Percentiles rank a stretch among this genome's conserved stretches.
phyloP scores from a whole-genome alignment of 2,888 invertebrate species.

The Melitaea athalia region DNA sequence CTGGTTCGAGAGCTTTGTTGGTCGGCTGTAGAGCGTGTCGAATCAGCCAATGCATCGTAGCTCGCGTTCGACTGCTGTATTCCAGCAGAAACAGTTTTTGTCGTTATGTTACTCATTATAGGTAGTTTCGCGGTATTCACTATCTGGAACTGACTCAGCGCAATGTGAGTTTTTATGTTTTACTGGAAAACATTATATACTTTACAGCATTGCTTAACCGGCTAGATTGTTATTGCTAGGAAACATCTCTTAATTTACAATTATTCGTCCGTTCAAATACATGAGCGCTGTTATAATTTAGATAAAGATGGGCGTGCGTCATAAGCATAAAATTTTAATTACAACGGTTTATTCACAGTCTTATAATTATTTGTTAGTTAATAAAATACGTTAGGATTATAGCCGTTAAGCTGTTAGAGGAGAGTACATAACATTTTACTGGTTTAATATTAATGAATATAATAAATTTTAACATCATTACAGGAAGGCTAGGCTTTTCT shows the following conservation, averaged over 20 bases:
- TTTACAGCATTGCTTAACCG: not conserved
- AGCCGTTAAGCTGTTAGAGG: not conserved
- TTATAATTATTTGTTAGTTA: not conserved
- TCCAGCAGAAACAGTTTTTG: slow-evolving; percentile 29
- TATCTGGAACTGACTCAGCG: slow-evolving; percentile 27
- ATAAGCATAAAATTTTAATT: not conserved
- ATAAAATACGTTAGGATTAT: not conserved
- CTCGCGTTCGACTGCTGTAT: slow-evolving; percentile 23
- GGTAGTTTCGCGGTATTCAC: slow-evolving; percentile 39
- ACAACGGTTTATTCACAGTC: not conserved
- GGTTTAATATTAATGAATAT: no score
- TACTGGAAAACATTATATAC: slow-evolving; percentile 1
- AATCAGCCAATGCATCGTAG: slow-evolving; percentile 32
- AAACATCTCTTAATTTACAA: not conserved
- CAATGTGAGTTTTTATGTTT: slow-evolving; percentile 24
- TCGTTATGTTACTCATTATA: slow-evolving; percentile 38
- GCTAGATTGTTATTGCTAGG: not conserved
- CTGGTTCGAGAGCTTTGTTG: slow-evolving; percentile 23
- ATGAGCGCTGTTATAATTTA: no score
- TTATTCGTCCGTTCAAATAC: no score
- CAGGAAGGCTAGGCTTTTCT: no score
- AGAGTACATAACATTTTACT: not conserved
- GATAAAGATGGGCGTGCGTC: not conserved
- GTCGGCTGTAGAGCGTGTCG: slow-evolving; percentile 26
- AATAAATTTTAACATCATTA: no score